phyloP scores from a whole-genome alignment of 1,140 invertebrate species.

The Potamilus streckersoni region DNA sequence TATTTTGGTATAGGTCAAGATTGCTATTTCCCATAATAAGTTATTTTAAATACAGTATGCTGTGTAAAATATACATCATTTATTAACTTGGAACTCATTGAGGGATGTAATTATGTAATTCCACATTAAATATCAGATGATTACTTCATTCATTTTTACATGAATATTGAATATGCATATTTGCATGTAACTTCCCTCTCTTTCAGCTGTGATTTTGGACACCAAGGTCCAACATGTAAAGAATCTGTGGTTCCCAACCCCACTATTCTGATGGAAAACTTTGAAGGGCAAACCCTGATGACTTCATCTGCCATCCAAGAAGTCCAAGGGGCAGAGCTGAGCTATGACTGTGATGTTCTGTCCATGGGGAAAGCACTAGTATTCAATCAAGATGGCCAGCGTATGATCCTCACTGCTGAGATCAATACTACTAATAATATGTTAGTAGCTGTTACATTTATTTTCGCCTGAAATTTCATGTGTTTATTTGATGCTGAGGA shows the following conservation, averaged over 20 bases:
- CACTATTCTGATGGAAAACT: constrained; percentile 62
- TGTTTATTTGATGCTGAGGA: too few relatives aligned
- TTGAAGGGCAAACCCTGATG: constrained; percentile 46
- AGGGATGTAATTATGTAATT: too few relatives aligned
- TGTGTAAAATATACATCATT: too few relatives aligned
- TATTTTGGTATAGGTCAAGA: too few relatives aligned
- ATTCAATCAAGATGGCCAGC: constrained; percentile 62
- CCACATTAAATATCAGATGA: too few relatives aligned
- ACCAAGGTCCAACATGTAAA: constrained; percentile 61
- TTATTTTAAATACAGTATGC: too few relatives aligned
- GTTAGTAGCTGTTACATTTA: constrained; percentile 29
- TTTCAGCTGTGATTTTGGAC: constrained; percentile 69
- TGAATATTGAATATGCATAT: too few relatives aligned
- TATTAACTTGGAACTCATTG: too few relatives aligned
- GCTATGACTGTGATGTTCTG: constrained; percentile 67
- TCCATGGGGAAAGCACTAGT: constrained; percentile 67
- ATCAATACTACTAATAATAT: constrained; percentile 65
- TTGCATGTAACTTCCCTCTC: too few relatives aligned
- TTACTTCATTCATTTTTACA: too few relatives aligned
- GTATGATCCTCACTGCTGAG: constrained; percentile 65
- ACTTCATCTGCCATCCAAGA: constrained; percentile 30
- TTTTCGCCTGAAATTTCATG: neutral
- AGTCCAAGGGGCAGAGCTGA: constrained; percentile 55
- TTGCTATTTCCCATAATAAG: too few relatives aligned
- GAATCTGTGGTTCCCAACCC: constrained; percentile 52